Evolutionary conservation across 2,888 invertebrate genomes (phyloP), one percentile per base, ranked within the genome.

Genomic region (Hipparchia sbordonii): DNA sequence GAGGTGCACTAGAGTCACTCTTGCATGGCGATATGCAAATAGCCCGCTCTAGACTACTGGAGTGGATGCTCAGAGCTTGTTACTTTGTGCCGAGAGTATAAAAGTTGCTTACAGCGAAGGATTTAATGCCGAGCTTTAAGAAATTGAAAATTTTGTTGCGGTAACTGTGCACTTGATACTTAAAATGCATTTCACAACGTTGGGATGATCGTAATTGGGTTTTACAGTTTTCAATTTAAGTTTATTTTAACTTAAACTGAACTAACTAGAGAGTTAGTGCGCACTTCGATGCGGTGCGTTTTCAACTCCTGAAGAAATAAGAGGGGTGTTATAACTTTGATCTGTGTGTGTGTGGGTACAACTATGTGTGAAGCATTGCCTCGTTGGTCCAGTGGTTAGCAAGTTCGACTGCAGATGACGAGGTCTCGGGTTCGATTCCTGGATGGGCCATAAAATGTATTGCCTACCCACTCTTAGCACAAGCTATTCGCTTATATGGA

Each of bases 1-100:
- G 7, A 12, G 33, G 33, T 10, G 56, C 67, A 45, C 23, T 13
- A 60, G 59, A 60, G 60, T 68, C 60, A 70, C 67, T 63, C 67
- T 70, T 48, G 63, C 67, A 62, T 52, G 72, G 70, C 67, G 70
- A 72, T 74, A 72, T 74, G 74, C 72, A 74, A 74, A 72, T 74
- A 52, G 70, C 71, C 60, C 72, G 72, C 63, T 67, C 39, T 39
- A 39, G 39, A 39, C 39, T 39, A 39, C 72, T 72, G 39, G 59
- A 62, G 5, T 45, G 54, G 52, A 63, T 70, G 62, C 70, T 74
- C 67, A 67, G 59, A 69, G 70, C 74, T 72, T 67, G 72, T 74
- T 72, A 74, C 72, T 72, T 45, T 51, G 68, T 46, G 68, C 48
- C 56, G 69, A 51, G 54, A 68, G 57, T 61, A 66, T 65, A 66